Conservation (phyloP, 2,888 invertebrate species). For the Aphrophora alni region DNA sequence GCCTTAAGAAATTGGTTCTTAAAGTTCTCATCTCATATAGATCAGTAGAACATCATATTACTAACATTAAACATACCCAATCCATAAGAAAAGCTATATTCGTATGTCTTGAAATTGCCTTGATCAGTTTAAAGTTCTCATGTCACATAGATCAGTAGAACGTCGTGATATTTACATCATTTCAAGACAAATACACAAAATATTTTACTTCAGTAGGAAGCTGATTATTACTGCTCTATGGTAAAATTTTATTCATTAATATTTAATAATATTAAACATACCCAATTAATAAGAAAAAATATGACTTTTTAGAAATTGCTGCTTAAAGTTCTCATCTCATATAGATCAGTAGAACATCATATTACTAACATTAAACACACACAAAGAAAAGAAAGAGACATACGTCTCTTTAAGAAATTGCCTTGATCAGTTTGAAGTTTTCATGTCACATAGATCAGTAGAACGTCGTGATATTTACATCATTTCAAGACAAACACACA, state of each 20-base stretch:
- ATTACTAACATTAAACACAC: neutral
- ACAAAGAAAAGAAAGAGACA: too few relatives aligned
- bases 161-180: neutral
- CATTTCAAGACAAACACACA: neutral
- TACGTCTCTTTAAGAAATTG: neutral
- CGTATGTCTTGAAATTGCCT: too few relatives aligned
- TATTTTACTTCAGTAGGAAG: too few relatives aligned
- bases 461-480: neutral
- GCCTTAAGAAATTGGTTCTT: neutral
- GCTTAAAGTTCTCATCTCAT: neutral
- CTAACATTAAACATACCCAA: too few relatives aligned
- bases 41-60: too few relatives aligned
- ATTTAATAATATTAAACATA: neutral
- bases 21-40: conserved; percentile 1
- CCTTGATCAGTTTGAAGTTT: neutral
- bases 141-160: neutral
- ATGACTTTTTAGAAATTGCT: neutral
- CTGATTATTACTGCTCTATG: too few relatives aligned
- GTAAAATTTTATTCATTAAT: neutral
- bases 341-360: neutral
- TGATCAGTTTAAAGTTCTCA: neutral
- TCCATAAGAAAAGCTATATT: too few relatives aligned
- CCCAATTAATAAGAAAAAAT: conserved; percentile 23
- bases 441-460: neutral
- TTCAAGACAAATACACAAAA: neutral